Percentiles rank a stretch among this genome's conserved stretches.
Evolutionary conservation across 2,888 invertebrate genomes (phyloP).

Genomic region (Tipula unca): DNA sequence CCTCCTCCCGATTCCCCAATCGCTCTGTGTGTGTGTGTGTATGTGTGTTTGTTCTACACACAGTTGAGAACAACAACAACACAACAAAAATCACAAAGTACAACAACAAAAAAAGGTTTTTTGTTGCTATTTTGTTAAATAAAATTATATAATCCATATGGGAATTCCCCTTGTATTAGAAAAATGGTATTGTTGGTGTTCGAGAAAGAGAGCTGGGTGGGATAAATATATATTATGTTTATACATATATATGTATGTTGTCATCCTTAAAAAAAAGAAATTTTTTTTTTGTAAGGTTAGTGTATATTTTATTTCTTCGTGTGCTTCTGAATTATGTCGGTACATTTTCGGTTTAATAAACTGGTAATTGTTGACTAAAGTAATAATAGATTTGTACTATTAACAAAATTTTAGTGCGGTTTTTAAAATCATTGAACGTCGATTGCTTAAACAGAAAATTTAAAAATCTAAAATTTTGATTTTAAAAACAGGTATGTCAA

Average conservation of each 20-base stretch:
- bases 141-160: conserved; percentile 14
- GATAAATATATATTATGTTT: too few species aligned
- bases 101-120: background rate
- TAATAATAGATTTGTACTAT: background rate
- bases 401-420: background rate
- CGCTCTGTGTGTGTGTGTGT: background rate
- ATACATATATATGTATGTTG: background rate
- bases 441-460: too few species aligned
- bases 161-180: conserved; percentile 2
- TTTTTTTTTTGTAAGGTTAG: background rate
- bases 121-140: background rate
- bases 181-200: background rate
- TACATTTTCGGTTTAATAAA: background rate
- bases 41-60: background rate
- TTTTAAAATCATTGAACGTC: too few species aligned
- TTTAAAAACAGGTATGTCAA: too few species aligned
- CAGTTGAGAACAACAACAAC: background rate
- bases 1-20: background rate
- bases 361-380: background rate
- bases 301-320: background rate
- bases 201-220: background rate
- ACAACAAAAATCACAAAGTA: background rate
- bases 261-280: background rate
- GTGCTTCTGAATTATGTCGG: background rate
- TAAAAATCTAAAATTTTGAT: too few species aligned